Evolutionary conservation across 2,888 invertebrate species (phyloP).

Genomic region (Merodon equestris): DNA sequence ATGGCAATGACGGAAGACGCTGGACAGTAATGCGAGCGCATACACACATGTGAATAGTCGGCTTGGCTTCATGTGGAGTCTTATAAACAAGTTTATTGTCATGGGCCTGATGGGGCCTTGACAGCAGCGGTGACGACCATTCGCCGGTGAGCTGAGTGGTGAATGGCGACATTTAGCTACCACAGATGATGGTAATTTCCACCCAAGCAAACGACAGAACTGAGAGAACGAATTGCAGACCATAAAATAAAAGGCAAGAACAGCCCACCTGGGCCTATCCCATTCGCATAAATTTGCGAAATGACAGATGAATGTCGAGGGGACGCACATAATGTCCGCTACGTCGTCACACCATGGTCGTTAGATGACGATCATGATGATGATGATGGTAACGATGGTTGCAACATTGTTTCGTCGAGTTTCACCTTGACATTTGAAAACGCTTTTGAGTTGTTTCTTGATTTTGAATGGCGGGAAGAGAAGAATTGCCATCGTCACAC

Average conservation of each 20-base stretch:
- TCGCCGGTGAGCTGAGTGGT: not conserved
- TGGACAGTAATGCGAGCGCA: constrained; percentile 2
- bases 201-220: too few relatives aligned
- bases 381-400: too few relatives aligned
- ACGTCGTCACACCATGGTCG: not conserved
- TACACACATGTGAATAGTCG: constrained; percentile 5
- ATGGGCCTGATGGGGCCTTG: constrained; percentile 40
- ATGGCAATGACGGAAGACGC: constrained; percentile 24
- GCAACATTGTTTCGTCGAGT: constrained; percentile 17
- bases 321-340: constrained; percentile 15
- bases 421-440: constrained; percentile 37
- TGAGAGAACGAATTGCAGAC: too few relatives aligned
- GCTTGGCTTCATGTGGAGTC: not conserved
- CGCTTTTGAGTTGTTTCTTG: not conserved
- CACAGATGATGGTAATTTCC: not conserved
- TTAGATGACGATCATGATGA: constrained; percentile 5
- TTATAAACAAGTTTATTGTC: constrained; percentile 35
- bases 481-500: not conserved
- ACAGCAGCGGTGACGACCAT: constrained; percentile 1
- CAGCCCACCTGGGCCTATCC: constrained; percentile 35
- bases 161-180: not conserved
- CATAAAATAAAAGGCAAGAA: not conserved
- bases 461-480: not conserved
- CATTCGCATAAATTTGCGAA: constrained; percentile 41
- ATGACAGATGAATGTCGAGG: constrained; percentile 35